Base-by-base conservation (phyloP, 2,113 vertebrate genomes). In the Neomonachus schauinslandi region DNA sequence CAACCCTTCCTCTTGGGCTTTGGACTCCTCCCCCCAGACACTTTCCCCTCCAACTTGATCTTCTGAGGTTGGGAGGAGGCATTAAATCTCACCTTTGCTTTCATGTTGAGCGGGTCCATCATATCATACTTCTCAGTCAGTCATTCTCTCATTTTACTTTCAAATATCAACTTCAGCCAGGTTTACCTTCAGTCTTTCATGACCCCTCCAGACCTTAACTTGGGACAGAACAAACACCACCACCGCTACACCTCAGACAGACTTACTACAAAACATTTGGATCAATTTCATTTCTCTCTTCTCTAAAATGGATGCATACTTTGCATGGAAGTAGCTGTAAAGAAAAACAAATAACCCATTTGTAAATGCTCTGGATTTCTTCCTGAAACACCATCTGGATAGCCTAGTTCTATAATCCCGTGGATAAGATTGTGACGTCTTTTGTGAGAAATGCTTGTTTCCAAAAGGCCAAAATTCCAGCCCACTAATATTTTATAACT, bases 281-380 rank as follows among this genome's bases (percentile, higher is more conserved):
- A 67, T 92, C 13, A 11, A 76, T 90, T 92, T 88, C 24, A 90
- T 95, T 96, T 91, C 94, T 8, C 13, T 92, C 46, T 31, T 80
- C 83, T 80, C 84, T 94, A 94, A 93, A 96, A 72, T 39, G 21
- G 79, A 77, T 72, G n/a, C 31, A 71, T 31, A 21, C 31, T 95
- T 88, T 93, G 26, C 63, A 88, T 71, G 46, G 22, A 97, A 39
- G 59, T 80, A 28, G 15, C 51, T 79, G 1, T 53, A 92, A 95
- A 33, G 11, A 91, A 86, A 79, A 89, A 76, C 39, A 90, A 93
- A 95, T 33, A 90, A 57, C 8, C 5, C 51, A 83, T 39, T 93
- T 82, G 49, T 39, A 84, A 89, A 69, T 65, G 19, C 49, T 84
- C 69, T 80, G 55, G 69, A 55, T 49, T 49, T 89, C 90, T 94